A percentile compares a stretch with the other conserved stretches of the same genome.
These are phyloP conservation scores for Parotocinclus haroldoi DNA, from an alignment of 2,797 vertebrate genomes.

Conservation along the genomic window DNA sequence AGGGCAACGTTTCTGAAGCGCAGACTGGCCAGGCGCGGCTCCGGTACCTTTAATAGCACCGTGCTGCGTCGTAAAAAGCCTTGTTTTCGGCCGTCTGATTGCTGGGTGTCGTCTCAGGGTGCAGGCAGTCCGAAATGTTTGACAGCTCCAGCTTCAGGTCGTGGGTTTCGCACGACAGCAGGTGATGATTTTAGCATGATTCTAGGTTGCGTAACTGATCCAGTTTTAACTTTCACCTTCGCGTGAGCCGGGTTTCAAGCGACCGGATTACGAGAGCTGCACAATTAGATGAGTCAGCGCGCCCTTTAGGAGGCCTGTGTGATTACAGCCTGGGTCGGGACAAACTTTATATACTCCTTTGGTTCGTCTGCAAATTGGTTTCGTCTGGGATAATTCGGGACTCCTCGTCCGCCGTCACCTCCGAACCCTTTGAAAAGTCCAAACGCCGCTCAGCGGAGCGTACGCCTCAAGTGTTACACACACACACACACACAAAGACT, in stretches of 20 bases:
- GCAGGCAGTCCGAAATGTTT: background rate
- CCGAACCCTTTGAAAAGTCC: too few relatives aligned
- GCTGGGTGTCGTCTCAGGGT: conserved; percentile 54
- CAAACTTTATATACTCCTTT: too few relatives aligned
- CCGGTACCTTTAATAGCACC: conserved; percentile 45
- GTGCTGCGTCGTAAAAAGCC: conserved; percentile 36
- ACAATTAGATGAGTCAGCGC: background rate
- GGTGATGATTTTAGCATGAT: background rate
- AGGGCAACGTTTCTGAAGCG: too few relatives aligned
- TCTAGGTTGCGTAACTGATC: too few relatives aligned
- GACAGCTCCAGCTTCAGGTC: too few relatives aligned
- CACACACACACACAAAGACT: conserved; percentile 1
- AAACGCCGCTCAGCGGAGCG: too few relatives aligned
- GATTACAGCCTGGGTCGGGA: too few relatives aligned
- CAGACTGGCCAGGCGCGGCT: conserved; percentile 13
- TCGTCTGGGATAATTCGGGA: too few relatives aligned
- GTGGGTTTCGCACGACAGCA: background rate
- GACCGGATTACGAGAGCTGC: background rate
- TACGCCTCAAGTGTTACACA: too few relatives aligned
- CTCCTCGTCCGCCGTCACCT: too few relatives aligned
- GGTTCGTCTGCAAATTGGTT: too few relatives aligned
- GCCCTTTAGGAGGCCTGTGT: background rate
- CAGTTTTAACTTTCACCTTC: background rate
- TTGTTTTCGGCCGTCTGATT: conserved; percentile 50
- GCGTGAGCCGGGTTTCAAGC: background rate